Percentiles rank a stretch among this genome's conserved stretches.
These are phyloP conservation scores for Actinia tenebrosa DNA, from an alignment of 64 coral and sea anemone species.

Conservation along the genomic window DNA sequence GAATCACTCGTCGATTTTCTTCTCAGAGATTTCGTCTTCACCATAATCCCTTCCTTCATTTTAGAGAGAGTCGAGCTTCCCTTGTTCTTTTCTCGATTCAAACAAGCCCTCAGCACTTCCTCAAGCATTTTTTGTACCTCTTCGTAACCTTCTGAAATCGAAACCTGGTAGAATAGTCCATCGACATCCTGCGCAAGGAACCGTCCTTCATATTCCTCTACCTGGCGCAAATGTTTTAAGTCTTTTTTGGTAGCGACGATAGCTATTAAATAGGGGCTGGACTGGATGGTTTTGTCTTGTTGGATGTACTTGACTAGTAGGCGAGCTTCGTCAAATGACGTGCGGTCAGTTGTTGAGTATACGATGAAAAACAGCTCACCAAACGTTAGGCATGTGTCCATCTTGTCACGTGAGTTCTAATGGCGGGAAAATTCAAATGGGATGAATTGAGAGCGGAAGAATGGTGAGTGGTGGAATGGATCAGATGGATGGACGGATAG, in stretches of 20 bases:
- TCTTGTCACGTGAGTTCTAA: conserved; percentile 73
- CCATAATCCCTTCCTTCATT: conserved; percentile 50
- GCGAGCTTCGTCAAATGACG: conserved; percentile 68
- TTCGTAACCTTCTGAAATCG: conserved; percentile 46
- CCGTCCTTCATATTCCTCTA: conserved; percentile 63
- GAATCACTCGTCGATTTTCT: conserved; percentile 13
- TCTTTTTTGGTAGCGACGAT: conserved; percentile 68
- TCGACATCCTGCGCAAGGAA: conserved; percentile 29
- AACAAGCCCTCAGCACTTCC: conserved; percentile 10
- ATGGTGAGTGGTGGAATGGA: not conserved
- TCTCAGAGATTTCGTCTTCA: conserved; percentile 17
- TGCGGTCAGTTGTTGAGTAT: conserved; percentile 61
- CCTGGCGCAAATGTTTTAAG: conserved; percentile 46
- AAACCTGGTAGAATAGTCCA: conserved; percentile 37
- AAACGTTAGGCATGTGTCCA: conserved; percentile 50
- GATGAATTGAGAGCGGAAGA: not conserved
- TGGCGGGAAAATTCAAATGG: not conserved
- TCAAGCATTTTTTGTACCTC: conserved; percentile 43
- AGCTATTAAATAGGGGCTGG: conserved; percentile 27
- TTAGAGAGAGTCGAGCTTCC: conserved; percentile 8
- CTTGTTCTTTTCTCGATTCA: conserved; percentile 39
- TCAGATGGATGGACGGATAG: not conserved
- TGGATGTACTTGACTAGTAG: conserved; percentile 63
- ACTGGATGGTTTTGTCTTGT: conserved; percentile 48
- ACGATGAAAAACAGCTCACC: conserved; percentile 73